phyloP scores from a whole-genome alignment of 2,797 vertebrate species.

The Chelonia mydas region DNA sequence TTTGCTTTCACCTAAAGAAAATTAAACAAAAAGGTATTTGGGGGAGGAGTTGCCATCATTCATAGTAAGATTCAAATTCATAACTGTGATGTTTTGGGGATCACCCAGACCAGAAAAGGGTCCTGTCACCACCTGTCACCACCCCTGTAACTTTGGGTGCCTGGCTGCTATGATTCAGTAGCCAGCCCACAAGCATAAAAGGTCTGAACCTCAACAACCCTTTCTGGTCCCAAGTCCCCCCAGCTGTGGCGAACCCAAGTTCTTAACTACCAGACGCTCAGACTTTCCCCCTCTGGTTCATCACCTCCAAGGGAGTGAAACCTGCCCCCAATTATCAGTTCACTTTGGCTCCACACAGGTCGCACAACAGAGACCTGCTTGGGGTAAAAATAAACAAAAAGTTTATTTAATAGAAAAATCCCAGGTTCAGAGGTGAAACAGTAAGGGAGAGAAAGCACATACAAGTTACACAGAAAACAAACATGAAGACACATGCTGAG shows the following conservation, averaged over 20 bases:
- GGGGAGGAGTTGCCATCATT: background rate
- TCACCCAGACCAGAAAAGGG: background rate
- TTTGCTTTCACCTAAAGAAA: background rate
- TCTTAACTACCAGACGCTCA: background rate
- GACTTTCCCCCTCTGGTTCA: background rate
- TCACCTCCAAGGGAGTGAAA: background rate
- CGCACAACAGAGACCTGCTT: background rate
- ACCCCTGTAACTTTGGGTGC: background rate
- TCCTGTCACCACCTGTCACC: background rate
- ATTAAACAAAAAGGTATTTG: background rate
- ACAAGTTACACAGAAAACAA: background rate
- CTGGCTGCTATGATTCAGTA: background rate
- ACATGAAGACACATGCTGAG: background rate
- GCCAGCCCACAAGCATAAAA: background rate
- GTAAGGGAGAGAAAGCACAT: background rate
- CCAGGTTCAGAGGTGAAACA: background rate
- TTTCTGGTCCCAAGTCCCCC: background rate
- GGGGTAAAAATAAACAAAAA: background rate
- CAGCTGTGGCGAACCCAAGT: background rate
- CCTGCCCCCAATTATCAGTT: background rate
- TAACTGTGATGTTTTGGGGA: background rate
- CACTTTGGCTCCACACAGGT: background rate
- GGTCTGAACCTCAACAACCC: background rate
- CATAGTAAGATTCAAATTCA: background rate
- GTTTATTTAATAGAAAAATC: background rate